Evolutionary conservation across 2,888 invertebrate genomes (phyloP).

Genomic region (Drosophila greeni): DNA sequence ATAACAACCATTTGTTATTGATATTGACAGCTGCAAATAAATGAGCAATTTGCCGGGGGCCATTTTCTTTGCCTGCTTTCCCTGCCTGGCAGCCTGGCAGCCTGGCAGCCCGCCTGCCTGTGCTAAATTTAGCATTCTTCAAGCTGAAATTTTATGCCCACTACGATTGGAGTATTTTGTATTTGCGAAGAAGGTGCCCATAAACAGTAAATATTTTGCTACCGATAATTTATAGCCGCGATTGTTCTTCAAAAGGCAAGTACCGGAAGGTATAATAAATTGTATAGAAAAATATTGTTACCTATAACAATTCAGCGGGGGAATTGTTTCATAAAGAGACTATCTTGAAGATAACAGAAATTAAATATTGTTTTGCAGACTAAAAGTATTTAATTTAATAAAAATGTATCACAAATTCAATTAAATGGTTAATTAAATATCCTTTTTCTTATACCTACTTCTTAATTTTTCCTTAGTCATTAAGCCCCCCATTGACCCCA

Average conservation of each 20-base stretch:
- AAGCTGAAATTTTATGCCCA: slow-evolving; percentile 24
- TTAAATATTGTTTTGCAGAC: background rate
- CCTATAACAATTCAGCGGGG: background rate
- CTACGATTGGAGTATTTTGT: slow-evolving; percentile 20
- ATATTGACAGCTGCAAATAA: slow-evolving; percentile 75
- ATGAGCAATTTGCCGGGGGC: slow-evolving; percentile 67
- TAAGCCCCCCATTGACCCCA: slow-evolving; percentile 1
- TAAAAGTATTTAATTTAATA: too few relatives aligned
- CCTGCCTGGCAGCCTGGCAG: too few relatives aligned
- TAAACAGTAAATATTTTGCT: slow-evolving; percentile 33
- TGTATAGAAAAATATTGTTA: background rate
- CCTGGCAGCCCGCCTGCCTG: slow-evolving; percentile 5
- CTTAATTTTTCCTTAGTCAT: background rate
- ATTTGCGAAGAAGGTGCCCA: slow-evolving; percentile 20
- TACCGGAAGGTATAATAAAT: slow-evolving; percentile 1
- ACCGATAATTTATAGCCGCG: slow-evolving; percentile 22
- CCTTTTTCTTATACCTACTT: too few relatives aligned
- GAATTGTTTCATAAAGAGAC: background rate
- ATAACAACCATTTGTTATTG: slow-evolving; percentile 75
- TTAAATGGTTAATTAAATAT: background rate
- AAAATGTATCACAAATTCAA: background rate
- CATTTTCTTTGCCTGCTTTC: slow-evolving; percentile 31
- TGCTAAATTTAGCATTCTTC: slow-evolving; percentile 45
- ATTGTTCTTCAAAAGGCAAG: background rate
- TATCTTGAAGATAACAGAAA: background rate